Evolutionary conservation across 2,113 vertebrate genomes (phyloP).

Genomic region (Sander vitreus): DNA sequence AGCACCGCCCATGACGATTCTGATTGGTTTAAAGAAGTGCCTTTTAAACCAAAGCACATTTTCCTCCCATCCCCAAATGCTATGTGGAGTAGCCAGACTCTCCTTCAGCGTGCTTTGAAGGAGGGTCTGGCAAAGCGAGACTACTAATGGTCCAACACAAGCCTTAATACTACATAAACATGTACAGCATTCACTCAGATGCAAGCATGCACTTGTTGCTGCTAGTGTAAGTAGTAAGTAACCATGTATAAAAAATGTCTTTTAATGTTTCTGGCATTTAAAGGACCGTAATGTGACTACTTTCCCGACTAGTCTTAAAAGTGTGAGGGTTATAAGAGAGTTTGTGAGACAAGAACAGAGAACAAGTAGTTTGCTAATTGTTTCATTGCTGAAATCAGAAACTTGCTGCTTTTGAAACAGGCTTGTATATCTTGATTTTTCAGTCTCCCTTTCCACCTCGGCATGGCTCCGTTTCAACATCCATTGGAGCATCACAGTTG

Average conservation of each 20-base stretch:
- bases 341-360: neutral
- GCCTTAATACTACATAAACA: neutral
- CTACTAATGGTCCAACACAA: neutral
- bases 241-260: neutral
- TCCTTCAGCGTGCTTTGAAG: too few species aligned
- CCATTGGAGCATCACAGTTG: constrained; percentile 11
- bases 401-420: neutral
- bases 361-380: neutral
- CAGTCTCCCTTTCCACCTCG: constrained; percentile 14
- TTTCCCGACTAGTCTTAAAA: neutral
- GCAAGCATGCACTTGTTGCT: neutral
- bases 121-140: too few species aligned
- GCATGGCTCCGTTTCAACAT: neutral
- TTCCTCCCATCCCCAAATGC: too few species aligned
- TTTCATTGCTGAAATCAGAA: neutral
- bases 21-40: too few species aligned
- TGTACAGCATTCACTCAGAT: constrained; percentile 4
- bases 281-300: neutral
- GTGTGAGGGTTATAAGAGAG: neutral
- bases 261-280: constrained; percentile 19
- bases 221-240: neutral
- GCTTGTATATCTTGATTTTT: neutral
- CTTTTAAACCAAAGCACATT: too few species aligned
- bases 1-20: too few species aligned
- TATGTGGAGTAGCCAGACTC: too few species aligned